Evolutionary conservation across 2,888 invertebrate genomes (phyloP).

Genomic region (Netelia fuscicornis): DNA sequence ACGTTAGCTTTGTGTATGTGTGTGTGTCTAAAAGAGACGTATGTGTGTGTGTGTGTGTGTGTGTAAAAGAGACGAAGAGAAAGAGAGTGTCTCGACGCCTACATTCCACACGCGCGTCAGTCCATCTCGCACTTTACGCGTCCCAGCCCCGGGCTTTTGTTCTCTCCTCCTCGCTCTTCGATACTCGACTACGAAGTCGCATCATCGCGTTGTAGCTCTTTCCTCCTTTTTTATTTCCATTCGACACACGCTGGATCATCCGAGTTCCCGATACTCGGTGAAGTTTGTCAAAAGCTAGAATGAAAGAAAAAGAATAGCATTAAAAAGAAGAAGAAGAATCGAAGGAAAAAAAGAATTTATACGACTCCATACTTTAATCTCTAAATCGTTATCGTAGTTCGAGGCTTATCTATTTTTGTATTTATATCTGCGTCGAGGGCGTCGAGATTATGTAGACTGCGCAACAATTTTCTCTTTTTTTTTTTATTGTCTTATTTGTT

Average conservation of each 20-base stretch:
- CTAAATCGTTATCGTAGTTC: not conserved
- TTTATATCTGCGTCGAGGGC: not conserved
- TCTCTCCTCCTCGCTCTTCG: conserved; percentile 60
- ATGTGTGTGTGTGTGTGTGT: not conserved
- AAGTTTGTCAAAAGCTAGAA: not conserved
- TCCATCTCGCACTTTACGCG: conserved; percentile 70
- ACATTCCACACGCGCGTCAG: conserved; percentile 59
- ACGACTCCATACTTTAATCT: not conserved
- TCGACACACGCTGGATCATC: too few relatives aligned
- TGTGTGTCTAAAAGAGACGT: not conserved
- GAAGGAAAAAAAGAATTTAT: not conserved
- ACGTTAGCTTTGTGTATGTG: not conserved
- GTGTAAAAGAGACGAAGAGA: not conserved
- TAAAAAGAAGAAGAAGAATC: too few relatives aligned
- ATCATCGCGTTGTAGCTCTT: conserved; percentile 32
- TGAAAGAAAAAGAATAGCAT: not conserved
- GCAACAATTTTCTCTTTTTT: not conserved
- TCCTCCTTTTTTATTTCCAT: too few relatives aligned
- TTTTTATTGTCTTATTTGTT: not conserved
- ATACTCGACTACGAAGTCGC: conserved; percentile 49
- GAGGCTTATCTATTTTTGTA: not conserved
- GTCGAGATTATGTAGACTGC: not conserved
- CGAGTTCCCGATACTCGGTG: too few relatives aligned
- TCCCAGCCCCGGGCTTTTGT: conserved; percentile 72
- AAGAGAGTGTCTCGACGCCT: conserved; percentile 58